Evolutionary conservation across 2,888 invertebrate genomes (phyloP), one percentile per base, ranked within the genome.

Genomic region (Tanytarsus gracilentus): DNA sequence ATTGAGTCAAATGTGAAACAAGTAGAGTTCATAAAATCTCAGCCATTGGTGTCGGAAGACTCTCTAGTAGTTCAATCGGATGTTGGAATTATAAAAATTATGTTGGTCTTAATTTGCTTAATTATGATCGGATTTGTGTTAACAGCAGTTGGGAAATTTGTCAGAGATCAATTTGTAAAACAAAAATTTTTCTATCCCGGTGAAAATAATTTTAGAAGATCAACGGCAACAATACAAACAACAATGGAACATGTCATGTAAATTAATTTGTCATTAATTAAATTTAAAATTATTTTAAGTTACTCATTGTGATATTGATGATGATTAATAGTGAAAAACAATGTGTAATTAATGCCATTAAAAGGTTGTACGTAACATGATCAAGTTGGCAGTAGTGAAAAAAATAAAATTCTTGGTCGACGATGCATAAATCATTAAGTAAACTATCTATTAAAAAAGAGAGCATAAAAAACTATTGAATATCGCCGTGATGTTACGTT

Each of bases 191-290:
- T 48, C 16, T 58, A 25, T 21, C 58, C 58, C 26, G 29, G 29
- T 7, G 36, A 55, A 18, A 55, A 39, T 27, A 58, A 29, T 40
- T 14, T 58, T 16, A 21, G 48, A 27, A 27, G 58, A 1, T 58
- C 58, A 23, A 58, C 58, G 14, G 48, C 58, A 29, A 58, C 58
- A n/a, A 58, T 58, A 6, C 44, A 58, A 23, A 58, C 58, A 9
- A 48, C 58, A 58, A 58, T 58, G 58, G 58, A 58, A 26, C 44
- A 58, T 23, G 58, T 48, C 29, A 58, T 58, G 58, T 58, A 27
- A 33, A 33, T 33, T 33, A 33, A 11, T 33, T 33, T 11, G n/a
- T 33, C 9, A 33, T n/a, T n/a, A n/a, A n/a, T n/a, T n/a, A n/a
- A 29, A 6, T 9, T 7, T 7, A 33, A 33, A 33, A 33, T 11